Base-by-base conservation (phyloP, 2,888 invertebrate species). In the Parelbella ahira region DNA sequence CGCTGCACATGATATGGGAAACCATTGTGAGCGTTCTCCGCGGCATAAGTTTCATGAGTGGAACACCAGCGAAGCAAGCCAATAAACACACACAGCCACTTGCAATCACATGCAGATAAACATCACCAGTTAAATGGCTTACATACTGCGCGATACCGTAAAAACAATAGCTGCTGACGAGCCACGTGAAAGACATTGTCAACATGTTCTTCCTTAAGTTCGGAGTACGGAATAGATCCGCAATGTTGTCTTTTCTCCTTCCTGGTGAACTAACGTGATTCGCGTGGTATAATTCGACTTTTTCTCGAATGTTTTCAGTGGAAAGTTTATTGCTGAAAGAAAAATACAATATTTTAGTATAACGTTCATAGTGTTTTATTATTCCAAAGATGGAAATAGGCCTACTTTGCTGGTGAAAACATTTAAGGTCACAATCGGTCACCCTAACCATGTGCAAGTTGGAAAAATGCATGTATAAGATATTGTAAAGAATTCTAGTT, bases 81-180 rank as follows among this genome's bases (percentile, higher is more conserved):
- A 75, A 73, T n/a, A 88, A 64, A 41, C 88, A 91, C 8, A 93
- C 88, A 0, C 73, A 63, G 1, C 93, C 95, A 12, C 93, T 92
- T 1, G 95, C 80, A 12, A 93, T 90, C 11, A 95, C 94, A 65
- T 95, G 96, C 1, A 93, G 54, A 64, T 94, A 96, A 36, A 95
- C 91, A 59, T 94, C 87, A 2, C 94, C 95, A 8, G 91, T 92
- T 37, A 94, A 76, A 59, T 93, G 91, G 1, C 93, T 93, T 27
- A 94, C 91, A 61, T 93, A 95, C 61, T 94, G 93, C 0, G 93
- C 90, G 44, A 95, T 89, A 0, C 96, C 96, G 61, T 94, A 97
- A 72, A 75, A 82, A 51, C 79, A 79, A 45, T 96, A 90, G 27
- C 95, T 94, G 45, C 94, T 92, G 0, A 93, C 92, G 5, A 93